These are phyloP conservation scores for Sarcoramphus papa DNA, from an alignment of 2,797 vertebrate genomes.

Conservation along the genomic window DNA sequence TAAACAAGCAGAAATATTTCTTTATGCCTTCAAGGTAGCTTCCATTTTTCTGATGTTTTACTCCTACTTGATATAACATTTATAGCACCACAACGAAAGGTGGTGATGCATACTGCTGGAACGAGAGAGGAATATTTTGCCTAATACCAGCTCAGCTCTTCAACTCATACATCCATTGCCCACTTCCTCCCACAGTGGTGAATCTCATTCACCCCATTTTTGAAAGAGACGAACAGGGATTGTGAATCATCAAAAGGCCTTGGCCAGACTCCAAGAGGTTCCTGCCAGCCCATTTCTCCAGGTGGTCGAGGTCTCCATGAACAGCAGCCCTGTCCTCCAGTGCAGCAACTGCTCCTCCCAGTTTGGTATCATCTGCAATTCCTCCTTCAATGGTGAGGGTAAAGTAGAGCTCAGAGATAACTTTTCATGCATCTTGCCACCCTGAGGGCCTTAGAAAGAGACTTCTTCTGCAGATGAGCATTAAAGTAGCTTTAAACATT, in stretches of 20 bases:
- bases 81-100: not conserved
- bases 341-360: accelerated
- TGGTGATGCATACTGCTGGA: not conserved
- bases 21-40: not conserved
- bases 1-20: not conserved
- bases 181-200: not conserved
- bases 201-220: not conserved
- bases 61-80: not conserved
- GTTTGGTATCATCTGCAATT: not conserved
- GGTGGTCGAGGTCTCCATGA: not conserved
- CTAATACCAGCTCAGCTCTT: not conserved
- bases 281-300: not conserved
- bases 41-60: not conserved
- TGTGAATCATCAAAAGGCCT: not conserved
- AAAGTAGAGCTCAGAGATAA: not conserved
- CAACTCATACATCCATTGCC: not conserved
- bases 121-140: not conserved
- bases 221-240: not conserved
- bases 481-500: not conserved
- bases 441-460: not conserved
- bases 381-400: not conserved
- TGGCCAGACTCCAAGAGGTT: not conserved
- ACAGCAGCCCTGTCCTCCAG: not conserved
- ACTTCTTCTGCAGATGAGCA: not conserved
- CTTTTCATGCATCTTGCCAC: not conserved